Percentiles rank a stretch among this genome's conserved stretches.
Evolutionary conservation across 64 coral and sea anemone species (phyloP).

Genomic region (Acropora tenuis): DNA sequence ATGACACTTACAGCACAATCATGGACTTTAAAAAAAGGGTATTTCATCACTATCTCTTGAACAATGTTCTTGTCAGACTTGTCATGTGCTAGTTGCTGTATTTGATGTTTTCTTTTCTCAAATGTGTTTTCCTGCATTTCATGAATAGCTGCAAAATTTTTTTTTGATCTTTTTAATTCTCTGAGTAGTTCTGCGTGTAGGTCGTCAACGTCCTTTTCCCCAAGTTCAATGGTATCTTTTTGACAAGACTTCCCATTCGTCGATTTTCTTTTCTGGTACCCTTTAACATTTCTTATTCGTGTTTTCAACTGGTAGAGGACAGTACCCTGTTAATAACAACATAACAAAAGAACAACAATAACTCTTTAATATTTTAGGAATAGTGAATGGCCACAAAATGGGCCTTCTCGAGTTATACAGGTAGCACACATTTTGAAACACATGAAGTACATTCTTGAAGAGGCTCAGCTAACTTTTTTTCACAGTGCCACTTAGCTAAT

Average conservation of each 20-base stretch:
- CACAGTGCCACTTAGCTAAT: too few species aligned
- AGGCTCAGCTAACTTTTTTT: too few species aligned
- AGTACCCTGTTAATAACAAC: neutral
- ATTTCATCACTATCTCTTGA: neutral
- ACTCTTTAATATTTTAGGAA: too few species aligned
- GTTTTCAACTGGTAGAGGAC: neutral
- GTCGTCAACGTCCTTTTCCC: neutral
- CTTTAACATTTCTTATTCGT: neutral
- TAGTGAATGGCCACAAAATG: too few species aligned
- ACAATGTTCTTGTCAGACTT: neutral
- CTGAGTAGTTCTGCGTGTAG: neutral
- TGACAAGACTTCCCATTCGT: neutral
- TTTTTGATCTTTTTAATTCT: neutral
- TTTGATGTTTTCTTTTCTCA: neutral
- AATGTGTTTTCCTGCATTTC: neutral
- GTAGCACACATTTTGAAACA: too few species aligned
- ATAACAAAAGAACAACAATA: neutral
- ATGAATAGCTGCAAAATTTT: neutral
- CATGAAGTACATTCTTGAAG: too few species aligned
- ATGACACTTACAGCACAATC: neutral
- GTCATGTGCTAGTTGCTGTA: neutral
- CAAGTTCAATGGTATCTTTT: neutral
- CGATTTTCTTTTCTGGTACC: neutral
- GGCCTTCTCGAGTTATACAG: too few species aligned
- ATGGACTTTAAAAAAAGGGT: neutral